phyloP scores from a whole-genome alignment of 2,888 invertebrate species.

The Cyrtodaria siliqua region DNA sequence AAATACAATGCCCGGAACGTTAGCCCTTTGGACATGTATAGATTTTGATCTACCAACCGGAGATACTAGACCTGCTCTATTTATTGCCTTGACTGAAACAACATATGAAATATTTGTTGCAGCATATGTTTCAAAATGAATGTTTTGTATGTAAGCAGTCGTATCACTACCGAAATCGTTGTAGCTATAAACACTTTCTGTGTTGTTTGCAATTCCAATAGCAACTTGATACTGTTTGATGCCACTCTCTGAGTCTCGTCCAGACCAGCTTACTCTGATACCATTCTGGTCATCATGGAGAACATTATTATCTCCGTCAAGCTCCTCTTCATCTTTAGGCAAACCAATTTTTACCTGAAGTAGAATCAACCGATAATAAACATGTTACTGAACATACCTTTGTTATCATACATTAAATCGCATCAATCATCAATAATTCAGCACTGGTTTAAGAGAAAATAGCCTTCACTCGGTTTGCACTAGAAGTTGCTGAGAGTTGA shows the following conservation, averaged over 20 bases:
- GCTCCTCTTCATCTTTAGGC: constrained; percentile 68
- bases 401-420: no score
- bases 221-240: constrained; percentile 58
- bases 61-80: constrained; percentile 67
- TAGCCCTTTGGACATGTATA: constrained; percentile 64
- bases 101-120: constrained; percentile 38
- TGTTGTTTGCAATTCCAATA: constrained; percentile 43
- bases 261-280: constrained; percentile 66
- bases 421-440: no score
- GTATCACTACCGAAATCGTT: constrained; percentile 42
- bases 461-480: no score
- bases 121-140: constrained; percentile 45
- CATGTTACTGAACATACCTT: no score
- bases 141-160: constrained; percentile 43
- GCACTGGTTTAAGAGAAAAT: no score
- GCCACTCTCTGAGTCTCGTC: constrained; percentile 70
- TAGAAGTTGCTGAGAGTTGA: no score
- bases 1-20: constrained; percentile 69
- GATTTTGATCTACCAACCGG: constrained; percentile 43
- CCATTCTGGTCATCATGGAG: constrained; percentile 66
- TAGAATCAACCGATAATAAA: no score
- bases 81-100: constrained; percentile 60
- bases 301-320: constrained; percentile 59
- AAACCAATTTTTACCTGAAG: constrained; percentile 62
- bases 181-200: constrained; percentile 23